Evolutionary conservation across 2,888 invertebrate species (phyloP), one percentile per base, ranked within the genome.

Genomic region (Salpingus planirostris): DNA sequence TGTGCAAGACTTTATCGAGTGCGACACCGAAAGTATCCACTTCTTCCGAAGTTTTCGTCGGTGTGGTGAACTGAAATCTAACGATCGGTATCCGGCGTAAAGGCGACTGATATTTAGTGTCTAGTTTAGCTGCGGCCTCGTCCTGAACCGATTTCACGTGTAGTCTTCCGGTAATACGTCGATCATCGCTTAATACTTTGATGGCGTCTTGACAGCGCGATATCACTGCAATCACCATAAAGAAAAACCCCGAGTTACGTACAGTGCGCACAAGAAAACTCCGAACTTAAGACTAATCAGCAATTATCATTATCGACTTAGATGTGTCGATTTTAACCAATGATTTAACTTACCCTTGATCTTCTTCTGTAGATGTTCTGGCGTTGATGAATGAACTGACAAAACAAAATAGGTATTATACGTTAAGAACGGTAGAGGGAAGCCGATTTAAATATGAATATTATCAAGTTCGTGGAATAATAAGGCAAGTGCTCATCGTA

Each of bases 141-240:
- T n/a, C n/a, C n/a, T n/a, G n/a, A 18, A 8, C 18, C n/a, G n/a
- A 8, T 18, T 8, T 18, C 18, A 18, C 6, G 6, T 6, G 18
- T 8, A 61, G 51, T 11, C 56, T 53, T 10, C 61, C 62, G 21
- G 40, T 38, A 23, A 52, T 46, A 32, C 52, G 54, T 33, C 52
- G 42, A 11, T 51, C 49, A 22, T 42, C 47, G 21, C 44, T 54
- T 38, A 64, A 42, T 27, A 52, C 41, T 42, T 55, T 62, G 37
- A 65, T 50, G 8, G 60, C 61, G 34, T 64, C 64, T 47, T 65
- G 64, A 50, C 64, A 64, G 36, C 60, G 54, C 43, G 59, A 55
- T 47, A 65, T 60, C 38, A 64, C 65, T 65, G 59, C 29, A 62
- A 60, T 41, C 47, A 53, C 40, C 42, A 44, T 11, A 23, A 10